Evolutionary conservation across 1,140 invertebrate genomes (phyloP), one percentile per base, ranked within the genome.

Genomic region (Zaprionus davidi): DNA sequence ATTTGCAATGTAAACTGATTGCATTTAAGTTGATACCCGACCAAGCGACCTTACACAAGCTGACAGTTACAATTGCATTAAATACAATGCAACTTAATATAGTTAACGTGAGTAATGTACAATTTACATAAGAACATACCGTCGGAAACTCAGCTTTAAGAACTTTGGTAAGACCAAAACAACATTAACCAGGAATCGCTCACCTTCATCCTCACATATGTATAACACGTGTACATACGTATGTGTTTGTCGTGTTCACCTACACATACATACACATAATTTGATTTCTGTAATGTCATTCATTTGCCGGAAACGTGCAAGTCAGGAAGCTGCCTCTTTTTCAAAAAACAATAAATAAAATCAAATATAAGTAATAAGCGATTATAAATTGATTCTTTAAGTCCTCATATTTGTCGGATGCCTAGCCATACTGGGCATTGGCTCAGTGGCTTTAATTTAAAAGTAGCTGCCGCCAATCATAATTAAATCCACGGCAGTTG

Each of bases 381-480:
- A 46, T 46, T 9, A 46, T 44, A 46, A 46, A 46, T 17, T 7
- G 7, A 41, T 41, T 41, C 15, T 41, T 41, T n/a, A 41, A n/a
- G 38, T n/a, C 15, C 5, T 7, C 5, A 41, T 41, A 7, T n/a
- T 41, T 46, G n/a, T n/a, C n/a, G n/a, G 41, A n/a, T n/a, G n/a
- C 38, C 2, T 46, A n/a, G 0, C 5, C 2, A 41, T n/a, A 41
- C 15, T 41, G 15, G 0, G 36, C 69, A 84, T 64, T 68, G 77
- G 76, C 66, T 79, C 67, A 79, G 82, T 86, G 86, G 82, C 31
- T 86, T 82, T 28, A 79, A 79, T 79, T 82, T 77, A 79, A 86
- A 46, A 46, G 7, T 46, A 17, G 41, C 17, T 79, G 55, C 55
- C 63, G 66, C 62, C 72, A 58, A 71, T 70, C 81, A 78, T 81